These are phyloP conservation scores for Drosophila cracens DNA, from an alignment of 2,888 invertebrate genomes.

Conservation along the genomic window DNA sequence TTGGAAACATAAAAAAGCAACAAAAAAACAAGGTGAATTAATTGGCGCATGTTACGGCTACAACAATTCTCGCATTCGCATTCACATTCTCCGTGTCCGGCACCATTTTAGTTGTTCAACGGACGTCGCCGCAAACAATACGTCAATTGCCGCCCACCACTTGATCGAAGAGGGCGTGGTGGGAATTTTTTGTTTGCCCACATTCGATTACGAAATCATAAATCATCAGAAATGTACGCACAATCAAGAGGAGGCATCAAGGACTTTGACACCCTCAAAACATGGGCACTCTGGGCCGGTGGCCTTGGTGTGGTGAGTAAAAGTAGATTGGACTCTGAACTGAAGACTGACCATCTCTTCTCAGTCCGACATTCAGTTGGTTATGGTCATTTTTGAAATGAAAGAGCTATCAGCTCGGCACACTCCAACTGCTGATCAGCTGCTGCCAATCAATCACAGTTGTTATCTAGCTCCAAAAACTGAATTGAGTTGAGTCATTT, in stretches of 20 bases:
- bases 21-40: conserved; percentile 37
- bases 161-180: conserved; percentile 34
- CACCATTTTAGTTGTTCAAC: conserved; percentile 54
- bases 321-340: not conserved
- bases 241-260: conserved; percentile 48
- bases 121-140: conserved; percentile 54
- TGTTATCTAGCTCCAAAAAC: conserved; percentile 26
- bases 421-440: conserved; percentile 23
- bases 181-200: conserved; percentile 5
- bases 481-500: conserved; percentile 25
- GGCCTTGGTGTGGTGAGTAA: conserved; percentile 68
- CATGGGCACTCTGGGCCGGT: conserved; percentile 61
- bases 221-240: conserved; percentile 57
- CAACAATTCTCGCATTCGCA: conserved; percentile 31
- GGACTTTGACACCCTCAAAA: conserved; percentile 60
- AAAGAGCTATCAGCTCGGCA: conserved; percentile 1
- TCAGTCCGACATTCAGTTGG: not conserved
- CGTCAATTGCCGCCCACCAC: conserved; percentile 42
- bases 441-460: conserved; percentile 29
- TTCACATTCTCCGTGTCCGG: conserved; percentile 51
- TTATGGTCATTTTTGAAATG: conserved; percentile 16
- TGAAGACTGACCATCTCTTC: conserved; percentile 27
- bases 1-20: conserved; percentile 30
- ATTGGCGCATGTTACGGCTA: conserved; percentile 61
- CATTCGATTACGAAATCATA: not conserved